Base-by-base conservation (phyloP, 1,140 invertebrate genomes). In the Nasonia longicornis region DNA sequence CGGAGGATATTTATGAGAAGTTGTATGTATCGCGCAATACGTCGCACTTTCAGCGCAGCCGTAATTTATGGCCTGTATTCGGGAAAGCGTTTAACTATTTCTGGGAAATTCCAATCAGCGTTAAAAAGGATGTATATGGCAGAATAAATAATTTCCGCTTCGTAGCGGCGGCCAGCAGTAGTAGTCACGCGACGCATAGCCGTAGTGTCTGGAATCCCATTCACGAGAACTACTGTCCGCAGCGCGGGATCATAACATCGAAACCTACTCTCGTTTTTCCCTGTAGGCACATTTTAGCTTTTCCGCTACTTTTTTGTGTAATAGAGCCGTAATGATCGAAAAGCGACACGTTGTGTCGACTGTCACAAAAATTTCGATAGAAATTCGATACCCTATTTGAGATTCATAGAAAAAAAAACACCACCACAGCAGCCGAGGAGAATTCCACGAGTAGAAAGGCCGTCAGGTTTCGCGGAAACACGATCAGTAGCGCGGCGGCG, bases 391-490 rank as follows among this genome's bases (percentile, higher is more conserved):
- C 26, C 26, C 26, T 26, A 3, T 67, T 26, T 6, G 0, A 67
- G 11, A 26, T 66, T 66, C 48, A 20, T 52, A 72, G 70, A 72
- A 45, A 72, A 45, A 72, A 20, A 45, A 66, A 66, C 64, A 35
- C 26, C 26, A 38, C n/a, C 2, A 4, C n/a, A 67, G 26, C 11
- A 31, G 26, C 20, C 6, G 66, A 22, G 6, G 12, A 75, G 73
- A 64, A 75, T 58, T 38, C 52, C 35, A n/a, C 14, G 1, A 20
- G 3, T 63, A n/a, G 58, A 67, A 67, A 38, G 58, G 63, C 74
- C n/a, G 63, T 3, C 22, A 26, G 76, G 70, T 73, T 73, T 79
- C 78, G 78, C 70, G 70, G 58, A 73, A 71, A 64, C 77, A 66
- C 45, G 67, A 71, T 12, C 16, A 52, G 48, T 10, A 77, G 58